Base-by-base conservation (phyloP, 2,797 vertebrate species). In the Urosaurus nigricauda region DNA sequence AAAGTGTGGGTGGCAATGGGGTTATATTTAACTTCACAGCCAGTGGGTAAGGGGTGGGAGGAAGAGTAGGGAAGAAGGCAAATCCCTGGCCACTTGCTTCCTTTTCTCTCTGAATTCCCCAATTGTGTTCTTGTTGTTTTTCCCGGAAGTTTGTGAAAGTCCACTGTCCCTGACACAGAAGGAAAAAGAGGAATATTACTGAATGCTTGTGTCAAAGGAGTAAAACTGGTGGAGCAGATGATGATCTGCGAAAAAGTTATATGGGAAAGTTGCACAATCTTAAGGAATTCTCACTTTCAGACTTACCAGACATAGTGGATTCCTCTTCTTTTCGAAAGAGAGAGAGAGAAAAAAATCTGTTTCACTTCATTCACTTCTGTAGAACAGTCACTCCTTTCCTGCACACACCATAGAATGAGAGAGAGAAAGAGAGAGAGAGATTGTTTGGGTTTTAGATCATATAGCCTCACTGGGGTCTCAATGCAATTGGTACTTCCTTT, bases 21-120 rank as follows among this genome's bases (percentile, higher is more conserved):
- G 68, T 87, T 71, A 90, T 51, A 53, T 71, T 84, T 87, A 87
- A 87, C 80, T 12, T 16, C 37, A 58, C n/a, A 82, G 12, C 35
- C 32, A 85, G 24, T 37, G n/a, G 79, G 63, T 78, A n/a, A 77
- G 58, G 43, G 79, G 79, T 24, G 1, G 75, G 79, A 5, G 35
- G 74, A n/a, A 58, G 82, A 58, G 32, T 43, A 37, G 82, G 29
- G 63, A 84, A 83, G 81, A 88, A 60, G 73, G 81, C 47, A 89
- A 79, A 51, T 32, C 82, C 14, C 75, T n/a, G 47, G 75, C 68
- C 63, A 35, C 51, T 60, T 53, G 58, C 17, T 29, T 84, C 29
- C 56, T 89, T 86, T 63, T 24, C 53, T 35, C 79, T 77, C n/a
- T 71, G 26, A 29, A 40, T 79, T 43, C 75, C 58, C 75, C 47